A percentile compares a stretch with the other conserved stretches of the same genome.
Conservation (phyloP, 2,797 vertebrate genomes). For the Euthynnus affinis region DNA sequence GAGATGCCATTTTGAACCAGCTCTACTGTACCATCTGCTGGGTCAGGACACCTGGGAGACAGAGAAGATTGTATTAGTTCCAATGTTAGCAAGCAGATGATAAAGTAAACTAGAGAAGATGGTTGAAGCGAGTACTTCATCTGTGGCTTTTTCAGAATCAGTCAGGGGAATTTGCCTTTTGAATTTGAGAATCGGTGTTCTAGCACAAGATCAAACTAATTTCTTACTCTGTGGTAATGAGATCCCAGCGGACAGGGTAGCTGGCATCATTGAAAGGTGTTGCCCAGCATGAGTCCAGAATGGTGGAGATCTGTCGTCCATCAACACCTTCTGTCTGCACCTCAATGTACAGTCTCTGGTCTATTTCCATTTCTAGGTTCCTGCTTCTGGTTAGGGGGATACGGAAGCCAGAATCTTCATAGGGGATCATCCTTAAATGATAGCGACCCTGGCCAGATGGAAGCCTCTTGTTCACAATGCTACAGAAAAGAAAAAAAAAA, state of each 20-base stretch:
- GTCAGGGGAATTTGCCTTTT: too few relatives aligned
- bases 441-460: constrained; percentile 3
- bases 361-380: constrained; percentile 46
- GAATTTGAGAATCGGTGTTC: neutral
- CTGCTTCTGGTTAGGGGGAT: too few relatives aligned
- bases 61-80: neutral
- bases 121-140: too few relatives aligned
- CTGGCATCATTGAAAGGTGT: constrained; percentile 58
- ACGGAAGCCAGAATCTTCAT: too few relatives aligned
- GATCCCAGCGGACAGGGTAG: constrained; percentile 60
- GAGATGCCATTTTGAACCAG: constrained; percentile 72
- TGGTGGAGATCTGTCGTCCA: constrained; percentile 46
- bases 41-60: constrained; percentile 74
- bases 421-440: too few relatives aligned
- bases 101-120: neutral
- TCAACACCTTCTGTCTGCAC: constrained; percentile 74
- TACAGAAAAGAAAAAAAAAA: neutral
- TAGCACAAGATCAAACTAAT: too few relatives aligned
- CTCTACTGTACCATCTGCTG: constrained; percentile 62
- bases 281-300: constrained; percentile 73
- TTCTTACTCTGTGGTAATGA: constrained; percentile 63
- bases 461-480: neutral
- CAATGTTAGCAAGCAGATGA: neutral
- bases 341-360: constrained; percentile 74
- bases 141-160: neutral